These are phyloP conservation scores for Verasper variegatus DNA, from an alignment of 2,113 vertebrate species.

Conservation along the genomic window DNA sequence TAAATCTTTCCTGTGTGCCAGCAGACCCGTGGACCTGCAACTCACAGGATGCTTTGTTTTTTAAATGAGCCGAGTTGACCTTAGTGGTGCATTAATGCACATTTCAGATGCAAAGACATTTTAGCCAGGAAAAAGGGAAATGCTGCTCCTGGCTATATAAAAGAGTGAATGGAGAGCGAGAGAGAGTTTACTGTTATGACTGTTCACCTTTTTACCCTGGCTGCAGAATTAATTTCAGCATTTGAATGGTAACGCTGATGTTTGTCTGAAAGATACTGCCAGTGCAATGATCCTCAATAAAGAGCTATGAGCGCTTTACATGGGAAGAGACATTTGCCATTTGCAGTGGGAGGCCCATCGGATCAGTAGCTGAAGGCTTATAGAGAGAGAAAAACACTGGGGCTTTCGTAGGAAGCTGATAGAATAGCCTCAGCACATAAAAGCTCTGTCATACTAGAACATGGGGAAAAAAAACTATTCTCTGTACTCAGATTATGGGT, in stretches of 20 bases:
- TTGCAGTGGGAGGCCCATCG: conserved; percentile 60
- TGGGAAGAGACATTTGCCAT: conserved; percentile 65
- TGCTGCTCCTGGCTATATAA: conserved; percentile 54
- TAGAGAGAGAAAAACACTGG: neutral
- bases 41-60: conserved; percentile 72
- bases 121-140: conserved; percentile 23
- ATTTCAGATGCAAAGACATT: conserved; percentile 75
- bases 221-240: conserved; percentile 72
- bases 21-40: conserved; percentile 55
- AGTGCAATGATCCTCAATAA: conserved; percentile 70
- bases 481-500: conserved; percentile 60
- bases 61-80: conserved; percentile 75
- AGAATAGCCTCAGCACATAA: conserved; percentile 56
- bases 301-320: conserved; percentile 66
- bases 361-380: conserved; percentile 49
- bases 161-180: conserved; percentile 3
- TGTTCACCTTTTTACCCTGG: conserved; percentile 73
- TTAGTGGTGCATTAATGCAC: conserved; percentile 67
- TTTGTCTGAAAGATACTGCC: conserved; percentile 69
- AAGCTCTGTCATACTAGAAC: conserved; percentile 40
- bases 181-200: conserved; percentile 64
- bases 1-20: conserved; percentile 73
- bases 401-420: conserved; percentile 53
- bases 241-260: conserved; percentile 75
- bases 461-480: conserved; percentile 22